Conservation (phyloP, 2,888 invertebrate genomes). For the Rhamnusium bicolor region DNA sequence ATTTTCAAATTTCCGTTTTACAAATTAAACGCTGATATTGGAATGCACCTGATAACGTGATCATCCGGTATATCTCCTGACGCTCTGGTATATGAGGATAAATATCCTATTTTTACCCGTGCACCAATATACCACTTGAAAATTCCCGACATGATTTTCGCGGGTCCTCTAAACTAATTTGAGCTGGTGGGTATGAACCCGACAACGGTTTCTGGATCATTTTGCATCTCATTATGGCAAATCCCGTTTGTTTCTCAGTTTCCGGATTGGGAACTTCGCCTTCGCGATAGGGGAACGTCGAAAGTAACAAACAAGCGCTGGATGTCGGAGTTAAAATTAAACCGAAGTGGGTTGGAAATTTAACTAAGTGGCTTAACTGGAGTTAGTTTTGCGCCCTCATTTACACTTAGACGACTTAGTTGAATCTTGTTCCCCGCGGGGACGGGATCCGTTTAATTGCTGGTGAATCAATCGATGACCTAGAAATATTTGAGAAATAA, state of each 20-base stretch:
- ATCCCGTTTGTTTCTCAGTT: background rate
- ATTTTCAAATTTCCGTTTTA: too few species aligned
- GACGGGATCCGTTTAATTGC: background rate
- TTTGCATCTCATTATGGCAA: conserved; percentile 50
- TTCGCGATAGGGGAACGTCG: background rate
- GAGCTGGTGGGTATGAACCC: conserved; percentile 34
- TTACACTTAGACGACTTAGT: conserved; percentile 43
- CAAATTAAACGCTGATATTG: too few species aligned
- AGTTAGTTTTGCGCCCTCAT: conserved; percentile 54
- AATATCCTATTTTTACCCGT: background rate
- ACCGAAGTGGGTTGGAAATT: conserved; percentile 43
- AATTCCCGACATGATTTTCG: conserved; percentile 56
- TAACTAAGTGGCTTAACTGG: conserved; percentile 52
- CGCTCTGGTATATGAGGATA: too few species aligned
- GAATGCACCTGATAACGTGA: too few species aligned
- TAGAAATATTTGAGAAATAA: background rate
- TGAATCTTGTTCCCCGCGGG: background rate
- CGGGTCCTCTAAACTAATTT: conserved; percentile 52
- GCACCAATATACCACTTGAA: conserved; percentile 33
- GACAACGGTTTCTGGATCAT: conserved; percentile 51
- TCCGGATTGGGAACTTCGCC: background rate
- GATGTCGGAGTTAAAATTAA: conserved; percentile 45
- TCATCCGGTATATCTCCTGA: too few species aligned
- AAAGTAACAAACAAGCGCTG: background rate
- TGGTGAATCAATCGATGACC: background rate